Conservation (phyloP, 1,140 invertebrate species). For the Drosophila auraria region DNA sequence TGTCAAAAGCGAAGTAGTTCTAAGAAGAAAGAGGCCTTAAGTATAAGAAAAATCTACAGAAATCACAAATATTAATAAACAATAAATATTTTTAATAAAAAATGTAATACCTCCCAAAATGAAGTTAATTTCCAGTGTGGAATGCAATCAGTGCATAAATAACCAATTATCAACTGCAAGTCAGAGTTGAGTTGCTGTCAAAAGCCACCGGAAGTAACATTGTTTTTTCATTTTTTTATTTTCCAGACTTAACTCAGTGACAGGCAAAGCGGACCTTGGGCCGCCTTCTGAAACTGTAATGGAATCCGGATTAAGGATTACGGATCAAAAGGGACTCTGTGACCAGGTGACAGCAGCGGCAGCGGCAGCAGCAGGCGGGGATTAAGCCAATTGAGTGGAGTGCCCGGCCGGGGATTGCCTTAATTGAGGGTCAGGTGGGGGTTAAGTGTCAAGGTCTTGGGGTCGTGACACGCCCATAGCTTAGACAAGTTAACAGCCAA, state of each 20-base stretch:
- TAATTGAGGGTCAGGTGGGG: slow-evolving; percentile 24
- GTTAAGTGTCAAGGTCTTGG: slow-evolving; percentile 36
- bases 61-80: not conserved
- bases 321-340: slow-evolving; percentile 36
- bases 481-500: slow-evolving; percentile 11
- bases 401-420: slow-evolving; percentile 21
- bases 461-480: not conserved
- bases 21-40: not conserved
- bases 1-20: not conserved
- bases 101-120: too few species aligned
- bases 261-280: not conserved
- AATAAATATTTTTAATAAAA: too few species aligned
- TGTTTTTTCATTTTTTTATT: slow-evolving; percentile 19
- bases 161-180: slow-evolving; percentile 18
- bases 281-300: slow-evolving; percentile 62
- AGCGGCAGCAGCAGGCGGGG: slow-evolving; percentile 10
- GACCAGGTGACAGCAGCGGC: slow-evolving; percentile 6
- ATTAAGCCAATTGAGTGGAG: slow-evolving; percentile 53
- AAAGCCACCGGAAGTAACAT: not conserved
- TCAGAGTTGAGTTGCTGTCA: slow-evolving; percentile 2
- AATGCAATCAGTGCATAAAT: slow-evolving; percentile 39
- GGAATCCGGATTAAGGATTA: slow-evolving; percentile 65
- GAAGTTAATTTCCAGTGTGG: not conserved
- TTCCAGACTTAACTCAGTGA: slow-evolving; percentile 31
- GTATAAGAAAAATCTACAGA: not conserved